phyloP scores from a whole-genome alignment of 2,888 invertebrate genomes.

The Candidula unifasciata region DNA sequence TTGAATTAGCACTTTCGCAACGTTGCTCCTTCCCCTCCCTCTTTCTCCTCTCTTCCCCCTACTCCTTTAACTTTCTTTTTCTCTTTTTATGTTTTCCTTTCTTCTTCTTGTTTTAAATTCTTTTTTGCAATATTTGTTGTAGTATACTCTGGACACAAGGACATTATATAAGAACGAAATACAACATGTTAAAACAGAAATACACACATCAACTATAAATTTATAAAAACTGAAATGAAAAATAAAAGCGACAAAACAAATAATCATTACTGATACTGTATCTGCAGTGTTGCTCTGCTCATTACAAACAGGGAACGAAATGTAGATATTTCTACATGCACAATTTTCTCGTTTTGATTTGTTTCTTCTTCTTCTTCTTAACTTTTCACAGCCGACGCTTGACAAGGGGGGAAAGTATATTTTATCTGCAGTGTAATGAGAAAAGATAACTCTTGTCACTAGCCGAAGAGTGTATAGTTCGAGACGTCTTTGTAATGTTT shows the following conservation, averaged over 20 bases:
- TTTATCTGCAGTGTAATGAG: not conserved
- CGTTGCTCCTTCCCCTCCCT: too few relatives aligned
- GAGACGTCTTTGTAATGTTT: not conserved
- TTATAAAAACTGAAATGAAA: not conserved
- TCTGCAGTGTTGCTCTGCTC: not conserved
- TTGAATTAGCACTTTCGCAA: too few relatives aligned
- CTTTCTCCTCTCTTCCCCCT: too few relatives aligned
- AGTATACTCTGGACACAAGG: too few relatives aligned
- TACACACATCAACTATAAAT: not conserved
- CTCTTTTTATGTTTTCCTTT: too few relatives aligned
- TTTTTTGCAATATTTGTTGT: too few relatives aligned
- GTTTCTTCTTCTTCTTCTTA: not conserved
- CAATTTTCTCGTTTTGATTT: not conserved
- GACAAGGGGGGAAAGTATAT: not conserved
- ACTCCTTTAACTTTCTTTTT: too few relatives aligned
- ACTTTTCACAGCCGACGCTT: not conserved
- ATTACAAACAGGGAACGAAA: not conserved
- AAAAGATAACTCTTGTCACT: not conserved
- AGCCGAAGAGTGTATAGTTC: not conserved
- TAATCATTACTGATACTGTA: not conserved
- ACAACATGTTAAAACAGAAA: too few relatives aligned
- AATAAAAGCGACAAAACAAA: not conserved
- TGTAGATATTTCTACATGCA: not conserved
- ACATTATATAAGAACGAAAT: too few relatives aligned
- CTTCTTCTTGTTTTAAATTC: too few relatives aligned